A percentile compares a stretch with the other conserved stretches of the same genome.
Conservation (phyloP, 2,888 invertebrate species). For the Bellardia pandia region DNA sequence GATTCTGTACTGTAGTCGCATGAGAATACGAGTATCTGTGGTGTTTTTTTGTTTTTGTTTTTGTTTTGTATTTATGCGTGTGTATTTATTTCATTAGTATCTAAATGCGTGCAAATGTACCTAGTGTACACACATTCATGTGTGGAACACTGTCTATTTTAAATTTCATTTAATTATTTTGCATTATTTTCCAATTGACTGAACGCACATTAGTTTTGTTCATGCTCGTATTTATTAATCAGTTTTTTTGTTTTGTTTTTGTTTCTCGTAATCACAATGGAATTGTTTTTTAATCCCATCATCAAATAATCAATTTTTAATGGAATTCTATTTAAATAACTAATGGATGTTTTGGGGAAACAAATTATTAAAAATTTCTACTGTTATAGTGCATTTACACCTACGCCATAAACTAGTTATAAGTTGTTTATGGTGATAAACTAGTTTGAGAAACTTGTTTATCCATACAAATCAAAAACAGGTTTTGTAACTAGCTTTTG, state of each 20-base stretch:
- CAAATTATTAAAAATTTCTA: background rate
- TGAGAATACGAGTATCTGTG: background rate
- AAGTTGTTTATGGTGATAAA: no score
- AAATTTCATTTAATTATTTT: constrained; percentile 62
- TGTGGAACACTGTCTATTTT: background rate
- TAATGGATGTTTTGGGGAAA: background rate
- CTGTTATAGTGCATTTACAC: no score
- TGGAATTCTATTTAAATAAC: background rate
- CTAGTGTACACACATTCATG: background rate
- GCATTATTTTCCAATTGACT: constrained; percentile 63
- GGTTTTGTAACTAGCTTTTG: no score
- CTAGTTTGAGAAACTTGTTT: no score
- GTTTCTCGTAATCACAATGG: background rate
- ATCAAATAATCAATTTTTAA: constrained; percentile 44
- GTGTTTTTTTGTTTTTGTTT: background rate
- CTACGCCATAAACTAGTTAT: no score
- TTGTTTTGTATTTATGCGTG: background rate
- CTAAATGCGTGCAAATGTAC: background rate
- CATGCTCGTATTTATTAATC: constrained; percentile 14
- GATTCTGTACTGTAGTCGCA: background rate
- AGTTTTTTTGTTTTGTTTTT: constrained; percentile 8
- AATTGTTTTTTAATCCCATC: constrained; percentile 38
- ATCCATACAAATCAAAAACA: no score
- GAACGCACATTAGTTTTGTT: constrained; percentile 15
- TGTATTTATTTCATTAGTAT: background rate